Evolutionary conservation across 2,113 vertebrate genomes (phyloP).

Genomic region (Charina bottae): DNA sequence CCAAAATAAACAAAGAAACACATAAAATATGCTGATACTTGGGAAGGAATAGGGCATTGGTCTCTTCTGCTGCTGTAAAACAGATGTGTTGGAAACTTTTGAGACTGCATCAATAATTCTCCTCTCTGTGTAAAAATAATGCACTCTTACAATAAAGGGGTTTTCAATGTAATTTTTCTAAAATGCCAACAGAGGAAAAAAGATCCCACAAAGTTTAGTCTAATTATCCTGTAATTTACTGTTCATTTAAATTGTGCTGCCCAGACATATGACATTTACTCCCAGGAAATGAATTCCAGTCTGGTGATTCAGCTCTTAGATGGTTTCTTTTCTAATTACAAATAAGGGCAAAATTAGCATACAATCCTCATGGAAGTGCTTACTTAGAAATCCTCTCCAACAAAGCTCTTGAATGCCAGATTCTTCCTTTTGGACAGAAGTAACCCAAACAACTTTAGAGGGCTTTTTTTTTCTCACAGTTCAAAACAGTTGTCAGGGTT

Average conservation of each 20-base stretch:
- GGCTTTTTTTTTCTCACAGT: conserved; percentile 44
- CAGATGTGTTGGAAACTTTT: background rate
- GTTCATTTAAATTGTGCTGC: conserved; percentile 56
- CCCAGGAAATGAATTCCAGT: conserved; percentile 67
- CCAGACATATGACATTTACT: conserved; percentile 63
- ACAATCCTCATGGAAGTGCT: conserved; percentile 43
- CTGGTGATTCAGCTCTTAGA: conserved; percentile 65
- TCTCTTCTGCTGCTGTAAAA: background rate
- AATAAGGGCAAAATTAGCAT: conserved; percentile 55
- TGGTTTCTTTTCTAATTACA: conserved; percentile 19
- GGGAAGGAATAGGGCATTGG: background rate
- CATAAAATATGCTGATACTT: background rate
- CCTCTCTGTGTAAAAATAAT: background rate
- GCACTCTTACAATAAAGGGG: background rate
- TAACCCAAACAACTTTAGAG: conserved; percentile 22
- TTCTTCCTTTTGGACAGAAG: conserved; percentile 47
- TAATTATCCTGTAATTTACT: conserved; percentile 62
- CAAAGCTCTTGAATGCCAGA: conserved; percentile 32
- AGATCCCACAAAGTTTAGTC: conserved; percentile 58
- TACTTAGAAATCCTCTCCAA: conserved; percentile 48
- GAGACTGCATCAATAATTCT: background rate
- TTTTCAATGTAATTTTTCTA: background rate
- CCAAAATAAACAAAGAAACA: background rate
- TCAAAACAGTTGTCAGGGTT: no score
- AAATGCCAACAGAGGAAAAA: conserved; percentile 52